Base-by-base conservation (phyloP, 2,888 invertebrate species). In the Philereme transversata region DNA sequence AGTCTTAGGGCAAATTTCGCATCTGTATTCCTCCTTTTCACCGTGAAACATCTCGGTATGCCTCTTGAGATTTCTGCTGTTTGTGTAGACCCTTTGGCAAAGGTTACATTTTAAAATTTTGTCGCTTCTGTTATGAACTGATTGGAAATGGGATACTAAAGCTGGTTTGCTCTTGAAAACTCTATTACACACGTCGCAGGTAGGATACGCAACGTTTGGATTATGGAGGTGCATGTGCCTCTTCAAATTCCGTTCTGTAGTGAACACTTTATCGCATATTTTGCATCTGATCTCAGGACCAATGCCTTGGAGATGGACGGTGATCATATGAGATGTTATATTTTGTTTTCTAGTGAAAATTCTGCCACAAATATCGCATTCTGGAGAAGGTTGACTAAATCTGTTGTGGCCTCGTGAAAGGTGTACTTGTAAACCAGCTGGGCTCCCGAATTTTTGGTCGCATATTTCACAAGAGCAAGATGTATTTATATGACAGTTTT, bases 261-360 rank as follows among this genome's bases (percentile, higher is more conserved):
- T 84, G 9, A 90, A 90, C 0, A 75, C 75, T 63, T 85, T 90
- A 0, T 72, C 55, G 52, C 90, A 90, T 0, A 79, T 50, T 0
- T 68, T 47, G 43, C 90, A 90, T 0, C 71, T 64, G 3, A 87
- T 83, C 4, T 81, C 72, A 0, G 77, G 77, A 0, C 78, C 79
- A 0, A 76, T 33, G 0, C 83, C 81, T 72, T 83, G 85, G 0
- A 87, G 62, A 64, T 90, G 90, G 0, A 86, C 83, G 0, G 87
- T 87, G 0, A 84, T 78, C 88, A 90, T 90, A 33, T 90, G 90
- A 0, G 88, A 86, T 1, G 75, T 77, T 0, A 90, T 83, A n/a
- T 88, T 90, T 46, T 88, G 87, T 71, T 87, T 89, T 56, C 90
- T 77, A 0, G 84, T 84, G 43, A 90, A 90, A 0, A 87, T 82